These are phyloP conservation scores for Saguinus imperator DNA, from an alignment of 2,113 vertebrate species.

Conservation along the genomic window DNA sequence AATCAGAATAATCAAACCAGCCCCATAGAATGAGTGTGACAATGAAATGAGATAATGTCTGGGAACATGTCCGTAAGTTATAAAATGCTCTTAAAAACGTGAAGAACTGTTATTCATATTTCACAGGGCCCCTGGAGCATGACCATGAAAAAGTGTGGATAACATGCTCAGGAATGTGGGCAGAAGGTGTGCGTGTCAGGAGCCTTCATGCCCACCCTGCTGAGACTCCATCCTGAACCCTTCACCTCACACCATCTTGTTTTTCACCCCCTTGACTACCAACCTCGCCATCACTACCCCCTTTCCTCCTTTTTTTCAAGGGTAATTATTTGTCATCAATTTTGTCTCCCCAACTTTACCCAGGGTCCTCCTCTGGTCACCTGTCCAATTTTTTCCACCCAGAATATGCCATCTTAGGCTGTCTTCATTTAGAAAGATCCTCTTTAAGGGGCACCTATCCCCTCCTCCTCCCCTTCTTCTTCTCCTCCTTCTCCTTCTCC, in stretches of 20 bases:
- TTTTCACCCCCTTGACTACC: not conserved
- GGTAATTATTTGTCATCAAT: not conserved
- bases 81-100: not conserved
- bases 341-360: not conserved
- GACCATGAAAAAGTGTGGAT: not conserved
- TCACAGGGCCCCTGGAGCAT: not conserved
- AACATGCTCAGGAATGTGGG: no score
- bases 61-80: not conserved
- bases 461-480: no score
- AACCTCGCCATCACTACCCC: not conserved
- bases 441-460: not conserved
- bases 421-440: not conserved
- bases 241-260: not conserved
- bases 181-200: no score
- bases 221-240: not conserved
- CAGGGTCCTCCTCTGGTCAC: not conserved
- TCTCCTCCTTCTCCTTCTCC: no score
- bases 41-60: not conserved
- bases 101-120: not conserved
- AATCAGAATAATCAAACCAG: not conserved
- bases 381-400: not conserved
- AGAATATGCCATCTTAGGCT: not conserved
- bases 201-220: no score
- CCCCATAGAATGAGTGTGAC: not conserved
- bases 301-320: not conserved